A percentile compares a stretch with the other conserved stretches of the same genome.
phyloP scores from a whole-genome alignment of 2,797 vertebrate species.

The Gymnothorax reevesii region DNA sequence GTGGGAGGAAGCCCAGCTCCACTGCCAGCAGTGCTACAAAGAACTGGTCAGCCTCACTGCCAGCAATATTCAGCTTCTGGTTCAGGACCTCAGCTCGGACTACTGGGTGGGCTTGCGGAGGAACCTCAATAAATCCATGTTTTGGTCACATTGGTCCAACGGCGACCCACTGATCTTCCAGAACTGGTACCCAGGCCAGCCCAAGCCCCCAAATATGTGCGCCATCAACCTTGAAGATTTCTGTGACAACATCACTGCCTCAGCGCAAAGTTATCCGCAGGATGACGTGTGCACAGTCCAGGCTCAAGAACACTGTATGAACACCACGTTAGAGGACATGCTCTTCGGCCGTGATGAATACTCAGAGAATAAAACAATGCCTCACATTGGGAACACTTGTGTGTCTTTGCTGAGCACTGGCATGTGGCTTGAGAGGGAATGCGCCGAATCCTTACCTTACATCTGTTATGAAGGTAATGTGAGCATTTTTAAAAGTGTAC shows the following conservation, averaged over 20 bases:
- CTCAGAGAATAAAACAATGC: conserved; percentile 13
- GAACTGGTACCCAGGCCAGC: conserved; percentile 73
- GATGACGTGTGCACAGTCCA: background rate
- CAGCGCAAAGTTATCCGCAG: background rate
- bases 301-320: conserved; percentile 19
- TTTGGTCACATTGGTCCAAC: conserved; percentile 68
- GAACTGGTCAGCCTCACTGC: conserved; percentile 65
- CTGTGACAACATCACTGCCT: conserved; percentile 20
- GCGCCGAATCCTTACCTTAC: conserved; percentile 53
- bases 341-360: background rate
- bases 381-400: conserved; percentile 56
- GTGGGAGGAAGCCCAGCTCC: conserved; percentile 60
- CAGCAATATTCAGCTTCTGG: conserved; percentile 46
- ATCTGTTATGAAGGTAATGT: conserved; percentile 73
- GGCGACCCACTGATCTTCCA: conserved; percentile 66
- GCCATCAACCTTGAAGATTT: conserved; percentile 1
- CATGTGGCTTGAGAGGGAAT: conserved; percentile 66
- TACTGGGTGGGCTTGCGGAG: conserved; percentile 72
- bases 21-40: conserved; percentile 67
- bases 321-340: background rate
- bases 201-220: conserved; percentile 39
- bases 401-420: conserved; percentile 65
- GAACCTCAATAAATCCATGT: conserved; percentile 24
- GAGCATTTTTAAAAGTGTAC: background rate
- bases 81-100: conserved; percentile 29